Conservation (phyloP, 2,113 vertebrate species). For the Oriolus oriolus region DNA sequence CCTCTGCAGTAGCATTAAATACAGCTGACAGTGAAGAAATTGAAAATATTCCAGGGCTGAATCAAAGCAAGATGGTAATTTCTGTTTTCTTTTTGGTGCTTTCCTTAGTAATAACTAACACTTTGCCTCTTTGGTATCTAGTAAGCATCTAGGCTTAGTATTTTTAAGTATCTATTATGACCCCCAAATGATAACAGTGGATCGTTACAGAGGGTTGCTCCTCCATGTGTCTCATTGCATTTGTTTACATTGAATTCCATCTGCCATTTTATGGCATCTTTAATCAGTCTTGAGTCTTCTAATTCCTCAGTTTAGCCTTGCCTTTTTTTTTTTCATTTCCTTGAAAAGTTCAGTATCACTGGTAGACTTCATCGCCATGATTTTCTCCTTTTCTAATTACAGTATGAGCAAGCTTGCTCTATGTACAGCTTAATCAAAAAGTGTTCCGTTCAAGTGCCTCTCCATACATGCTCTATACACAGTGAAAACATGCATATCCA, state of each 20-base stretch:
- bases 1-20: neutral
- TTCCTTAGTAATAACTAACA: neutral
- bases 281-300: neutral
- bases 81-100: neutral
- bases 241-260: neutral
- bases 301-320: neutral
- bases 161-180: neutral
- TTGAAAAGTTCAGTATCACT: neutral
- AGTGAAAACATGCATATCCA: neutral
- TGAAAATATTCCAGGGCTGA: neutral
- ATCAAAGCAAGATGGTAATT: neutral
- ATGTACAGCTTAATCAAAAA: neutral
- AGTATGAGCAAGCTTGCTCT: neutral
- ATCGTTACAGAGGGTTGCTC: neutral
- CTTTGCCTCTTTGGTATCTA: neutral
- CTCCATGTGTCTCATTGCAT: neutral
- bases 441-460: neutral
- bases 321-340: neutral
- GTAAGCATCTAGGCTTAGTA: neutral
- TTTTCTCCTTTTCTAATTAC: neutral
- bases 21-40: neutral
- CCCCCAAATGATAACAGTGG: neutral
- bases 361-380: neutral
- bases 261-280: neutral
- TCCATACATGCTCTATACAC: neutral